Evolutionary conservation across 2,888 invertebrate species (phyloP).

Genomic region (Spilosoma lubricipeda): DNA sequence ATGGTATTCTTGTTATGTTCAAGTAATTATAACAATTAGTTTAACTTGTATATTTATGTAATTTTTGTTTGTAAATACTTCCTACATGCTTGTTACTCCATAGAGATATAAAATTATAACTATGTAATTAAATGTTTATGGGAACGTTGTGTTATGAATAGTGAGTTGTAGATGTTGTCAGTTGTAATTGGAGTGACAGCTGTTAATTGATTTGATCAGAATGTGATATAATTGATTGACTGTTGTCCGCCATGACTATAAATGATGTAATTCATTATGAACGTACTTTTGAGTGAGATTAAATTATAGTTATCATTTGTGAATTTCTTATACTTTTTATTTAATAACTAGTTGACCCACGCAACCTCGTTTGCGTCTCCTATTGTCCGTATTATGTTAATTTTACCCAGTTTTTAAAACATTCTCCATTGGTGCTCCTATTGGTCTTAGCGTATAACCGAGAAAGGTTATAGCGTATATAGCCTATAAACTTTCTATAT

Average conservation of each 20-base stretch:
- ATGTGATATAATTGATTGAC: background rate
- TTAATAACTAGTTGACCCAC: too few species aligned
- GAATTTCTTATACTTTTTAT: too few species aligned
- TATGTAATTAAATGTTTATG: conserved; percentile 29
- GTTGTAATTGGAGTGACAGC: conserved; percentile 18
- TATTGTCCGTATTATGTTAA: too few species aligned
- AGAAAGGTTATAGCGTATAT: too few species aligned
- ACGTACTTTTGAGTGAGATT: background rate
- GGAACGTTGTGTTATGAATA: conserved; percentile 40
- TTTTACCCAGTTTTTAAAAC: too few species aligned
- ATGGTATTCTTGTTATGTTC: conserved; percentile 61
- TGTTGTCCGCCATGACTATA: background rate
- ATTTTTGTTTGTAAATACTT: conserved; percentile 47
- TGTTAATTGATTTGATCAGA: background rate
- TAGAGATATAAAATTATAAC: conserved; percentile 35
- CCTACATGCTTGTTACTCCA: conserved; percentile 41
- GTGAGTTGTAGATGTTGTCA: conserved; percentile 29
- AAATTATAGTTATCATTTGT: background rate
- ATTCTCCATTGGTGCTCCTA: too few species aligned
- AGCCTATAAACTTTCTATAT: too few species aligned
- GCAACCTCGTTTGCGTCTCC: too few species aligned
- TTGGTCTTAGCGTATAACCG: too few species aligned
- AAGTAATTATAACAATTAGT: conserved; percentile 48
- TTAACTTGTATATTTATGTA: conserved; percentile 45
- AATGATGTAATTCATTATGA: background rate